Conservation (phyloP, 2,113 vertebrate species). For the Chloebia gouldiae region DNA sequence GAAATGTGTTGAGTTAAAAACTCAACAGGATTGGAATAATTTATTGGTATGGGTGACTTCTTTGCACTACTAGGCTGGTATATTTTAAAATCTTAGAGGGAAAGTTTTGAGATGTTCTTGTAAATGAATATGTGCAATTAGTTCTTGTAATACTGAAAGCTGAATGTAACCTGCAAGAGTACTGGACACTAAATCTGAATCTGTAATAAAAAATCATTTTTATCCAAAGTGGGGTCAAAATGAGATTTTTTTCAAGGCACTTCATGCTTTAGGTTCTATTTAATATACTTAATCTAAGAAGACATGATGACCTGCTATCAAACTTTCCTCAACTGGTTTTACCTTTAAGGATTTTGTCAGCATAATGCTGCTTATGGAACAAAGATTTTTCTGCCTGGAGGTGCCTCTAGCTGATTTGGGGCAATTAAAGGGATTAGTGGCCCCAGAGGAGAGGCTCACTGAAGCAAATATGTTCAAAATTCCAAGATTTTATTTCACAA, state of each 20-base stretch:
- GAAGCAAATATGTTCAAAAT: background rate
- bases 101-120: background rate
- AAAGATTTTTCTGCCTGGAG: background rate
- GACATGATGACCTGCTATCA: background rate
- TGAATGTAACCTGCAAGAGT: background rate
- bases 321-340: background rate
- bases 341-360: background rate
- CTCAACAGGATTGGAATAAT: background rate
- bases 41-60: background rate
- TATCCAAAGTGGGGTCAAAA: background rate
- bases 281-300: background rate
- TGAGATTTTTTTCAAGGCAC: background rate
- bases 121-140: background rate
- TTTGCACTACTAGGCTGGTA: background rate
- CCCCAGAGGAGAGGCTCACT: background rate
- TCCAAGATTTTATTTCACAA: background rate
- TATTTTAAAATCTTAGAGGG: background rate
- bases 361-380: background rate
- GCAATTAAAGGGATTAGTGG: background rate
- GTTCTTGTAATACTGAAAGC: background rate
- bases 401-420: background rate
- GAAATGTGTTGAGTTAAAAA: background rate
- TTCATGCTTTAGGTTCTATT: background rate
- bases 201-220: background rate
- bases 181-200: background rate